Base-by-base conservation (phyloP, 2,888 invertebrate genomes). In the Troides helena region DNA sequence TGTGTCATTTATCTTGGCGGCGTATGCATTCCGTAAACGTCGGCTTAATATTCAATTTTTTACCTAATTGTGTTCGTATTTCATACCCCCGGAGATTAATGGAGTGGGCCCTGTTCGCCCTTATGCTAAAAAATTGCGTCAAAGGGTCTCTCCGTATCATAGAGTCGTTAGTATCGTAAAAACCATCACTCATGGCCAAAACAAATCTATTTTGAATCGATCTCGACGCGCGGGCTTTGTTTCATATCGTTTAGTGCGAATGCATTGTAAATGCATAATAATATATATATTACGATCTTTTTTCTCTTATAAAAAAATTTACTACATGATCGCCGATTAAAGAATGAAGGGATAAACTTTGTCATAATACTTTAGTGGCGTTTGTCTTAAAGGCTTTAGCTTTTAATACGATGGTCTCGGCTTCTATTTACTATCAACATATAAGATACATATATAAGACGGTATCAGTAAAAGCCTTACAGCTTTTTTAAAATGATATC, bases 101-200 rank as follows among this genome's bases (percentile, higher is more conserved):
- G 85, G 84, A 80, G 78, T 77, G 23, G 57, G 57, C n/a, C 71
- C 74, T 81, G 79, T 83, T 80, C 80, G 83, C 87, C 87, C 87
- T 86, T 85, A 75, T 73, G 76, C 75, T 80, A 86, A 89, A 90
- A 89, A 90, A 89, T 83, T 78, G 79, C 85, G 81, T 78, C 77
- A 82, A 80, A 85, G 87, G 88, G 87, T 84, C 81, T 82, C 75
- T 77, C 73, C 78, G 73, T 78, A 89, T 90, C 83, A 84, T 85
- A 83, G 77, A 74, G 80, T 89, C 90, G 87, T 90, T 90, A 89
- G 82, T 82, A 79, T 80, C 76, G 73, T 68, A 62, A 70, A 70
- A 75, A 75, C 78, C 89, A 91, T 90, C 88, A 85, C 81, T 91
- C 90, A 89, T 85, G 85, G 81, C 84, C 84, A 79, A 75, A 77